phyloP scores from a whole-genome alignment of 92 coral and sea anemone species.

The Diadumene lineata region DNA sequence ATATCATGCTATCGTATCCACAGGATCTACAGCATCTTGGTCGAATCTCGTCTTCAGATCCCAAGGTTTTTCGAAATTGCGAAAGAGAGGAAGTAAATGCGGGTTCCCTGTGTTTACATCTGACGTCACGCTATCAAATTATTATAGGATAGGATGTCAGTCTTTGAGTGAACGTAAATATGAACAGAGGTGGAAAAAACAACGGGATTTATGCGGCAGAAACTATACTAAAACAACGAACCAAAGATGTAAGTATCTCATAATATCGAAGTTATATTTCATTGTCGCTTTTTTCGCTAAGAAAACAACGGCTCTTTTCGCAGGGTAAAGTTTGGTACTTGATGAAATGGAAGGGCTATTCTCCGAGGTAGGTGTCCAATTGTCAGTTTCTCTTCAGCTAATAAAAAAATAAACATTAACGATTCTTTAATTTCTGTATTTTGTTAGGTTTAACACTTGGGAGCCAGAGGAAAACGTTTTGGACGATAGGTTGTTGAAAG shows the following conservation, averaged over 20 bases:
- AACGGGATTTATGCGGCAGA: conserved; percentile 99
- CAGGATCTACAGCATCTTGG: no score
- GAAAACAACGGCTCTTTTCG: conserved; percentile 27
- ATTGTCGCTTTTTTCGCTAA: neutral
- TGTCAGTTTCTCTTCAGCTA: neutral
- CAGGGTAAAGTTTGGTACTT: conserved; percentile 96
- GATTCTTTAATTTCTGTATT: neutral
- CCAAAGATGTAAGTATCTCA: conserved; percentile 75
- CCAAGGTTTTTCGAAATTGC: neutral
- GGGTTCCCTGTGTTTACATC: neutral
- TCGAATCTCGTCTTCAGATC: no score
- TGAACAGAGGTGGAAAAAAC: conserved; percentile 85
- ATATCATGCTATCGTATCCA: no score
- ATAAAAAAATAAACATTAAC: neutral
- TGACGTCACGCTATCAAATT: conserved; percentile 30
- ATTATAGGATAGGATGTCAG: conserved; percentile 28
- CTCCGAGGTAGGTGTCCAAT: conserved; percentile 78
- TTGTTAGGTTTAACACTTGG: conserved; percentile 90
- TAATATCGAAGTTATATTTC: neutral
- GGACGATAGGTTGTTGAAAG: conserved; percentile 88
- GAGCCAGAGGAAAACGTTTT: conserved; percentile 98
- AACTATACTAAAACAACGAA: conserved; percentile 90
- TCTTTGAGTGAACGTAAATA: conserved; percentile 17
- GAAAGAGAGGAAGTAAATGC: neutral
- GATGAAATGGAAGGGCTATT: conserved; percentile 98